Conservation (phyloP, 2,888 invertebrate species). For the Lithophane socia region DNA sequence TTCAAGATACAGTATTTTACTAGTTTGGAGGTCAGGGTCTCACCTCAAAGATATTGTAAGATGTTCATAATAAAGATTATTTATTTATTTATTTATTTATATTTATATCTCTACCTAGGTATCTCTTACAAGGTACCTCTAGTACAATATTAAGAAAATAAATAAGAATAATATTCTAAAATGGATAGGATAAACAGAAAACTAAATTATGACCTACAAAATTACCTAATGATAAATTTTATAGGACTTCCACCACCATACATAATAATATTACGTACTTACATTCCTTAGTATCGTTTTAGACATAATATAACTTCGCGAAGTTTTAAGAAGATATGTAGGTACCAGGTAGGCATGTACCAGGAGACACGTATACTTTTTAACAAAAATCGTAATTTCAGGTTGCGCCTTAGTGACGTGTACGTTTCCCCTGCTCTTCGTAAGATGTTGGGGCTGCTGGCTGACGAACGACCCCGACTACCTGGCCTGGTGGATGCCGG, state of each 20-base stretch:
- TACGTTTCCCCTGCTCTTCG: slow-evolving; percentile 95
- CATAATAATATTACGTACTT: not conserved
- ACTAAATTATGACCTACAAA: not conserved
- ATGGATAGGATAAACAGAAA: not conserved
- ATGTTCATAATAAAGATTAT: too few relatives aligned
- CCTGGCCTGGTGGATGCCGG: slow-evolving; percentile 88
- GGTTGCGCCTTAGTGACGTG: slow-evolving; percentile 92
- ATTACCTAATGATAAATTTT: not conserved
- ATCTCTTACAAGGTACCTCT: too few relatives aligned
- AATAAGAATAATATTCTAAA: not conserved
- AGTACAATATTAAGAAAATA: too few relatives aligned
- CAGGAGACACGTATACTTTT: not conserved
- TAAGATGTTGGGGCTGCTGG: slow-evolving; percentile 92
- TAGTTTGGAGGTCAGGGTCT: too few relatives aligned
- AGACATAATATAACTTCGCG: not conserved
- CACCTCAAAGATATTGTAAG: too few relatives aligned
- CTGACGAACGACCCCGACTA: slow-evolving; percentile 77
- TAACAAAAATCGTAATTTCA: slow-evolving; percentile 74
- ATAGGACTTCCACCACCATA: not conserved
- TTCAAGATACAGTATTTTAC: too few relatives aligned
- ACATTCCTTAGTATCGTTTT: not conserved
- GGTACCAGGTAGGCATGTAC: not conserved
- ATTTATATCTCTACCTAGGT: too few relatives aligned
- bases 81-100: too few relatives aligned
- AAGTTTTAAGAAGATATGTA: not conserved